These are phyloP conservation scores for Acanthoscelides obtectus DNA, from an alignment of 2,888 invertebrate genomes.

Conservation along the genomic window DNA sequence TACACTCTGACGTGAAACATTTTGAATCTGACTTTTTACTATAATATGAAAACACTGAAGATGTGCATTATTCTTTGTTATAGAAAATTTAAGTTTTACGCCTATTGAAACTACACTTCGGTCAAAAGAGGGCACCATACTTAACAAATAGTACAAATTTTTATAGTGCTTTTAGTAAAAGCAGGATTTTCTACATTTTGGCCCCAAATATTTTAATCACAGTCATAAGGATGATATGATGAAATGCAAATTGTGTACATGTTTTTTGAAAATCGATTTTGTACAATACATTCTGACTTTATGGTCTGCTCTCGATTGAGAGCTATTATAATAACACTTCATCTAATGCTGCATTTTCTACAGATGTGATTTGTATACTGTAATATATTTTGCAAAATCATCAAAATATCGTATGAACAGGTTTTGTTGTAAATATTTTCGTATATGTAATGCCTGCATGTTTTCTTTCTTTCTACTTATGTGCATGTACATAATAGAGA, in stretches of 20 bases:
- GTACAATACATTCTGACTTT: too few species aligned
- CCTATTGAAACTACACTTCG: neutral
- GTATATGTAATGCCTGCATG: constrained; percentile 4
- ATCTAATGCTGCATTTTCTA: neutral
- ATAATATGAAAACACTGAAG: too few species aligned
- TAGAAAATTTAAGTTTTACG: neutral
- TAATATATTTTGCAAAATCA: neutral
- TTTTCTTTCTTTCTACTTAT: constrained; percentile 2
- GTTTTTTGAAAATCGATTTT: neutral
- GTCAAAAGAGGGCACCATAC: constrained; percentile 10
- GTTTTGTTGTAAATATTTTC: neutral
- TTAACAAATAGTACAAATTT: constrained; percentile 20
- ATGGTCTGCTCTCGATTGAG: too few species aligned
- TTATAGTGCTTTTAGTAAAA: constrained; percentile 14
- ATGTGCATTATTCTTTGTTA: neutral
- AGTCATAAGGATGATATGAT: constrained; percentile 9
- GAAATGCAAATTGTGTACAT: constrained; percentile 1
- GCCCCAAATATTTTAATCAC: constrained; percentile 5
- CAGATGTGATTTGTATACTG: neutral
- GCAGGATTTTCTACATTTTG: constrained; percentile 2
- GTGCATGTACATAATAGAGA: constrained; percentile 6
- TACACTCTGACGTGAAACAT: too few species aligned
- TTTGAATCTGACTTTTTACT: too few species aligned
- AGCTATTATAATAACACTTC: too few species aligned
- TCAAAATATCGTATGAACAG: neutral